A percentile compares a stretch with the other conserved stretches of the same genome.
Conservation (phyloP, 2,797 vertebrate species). For the Tolypeutes matacus region DNA sequence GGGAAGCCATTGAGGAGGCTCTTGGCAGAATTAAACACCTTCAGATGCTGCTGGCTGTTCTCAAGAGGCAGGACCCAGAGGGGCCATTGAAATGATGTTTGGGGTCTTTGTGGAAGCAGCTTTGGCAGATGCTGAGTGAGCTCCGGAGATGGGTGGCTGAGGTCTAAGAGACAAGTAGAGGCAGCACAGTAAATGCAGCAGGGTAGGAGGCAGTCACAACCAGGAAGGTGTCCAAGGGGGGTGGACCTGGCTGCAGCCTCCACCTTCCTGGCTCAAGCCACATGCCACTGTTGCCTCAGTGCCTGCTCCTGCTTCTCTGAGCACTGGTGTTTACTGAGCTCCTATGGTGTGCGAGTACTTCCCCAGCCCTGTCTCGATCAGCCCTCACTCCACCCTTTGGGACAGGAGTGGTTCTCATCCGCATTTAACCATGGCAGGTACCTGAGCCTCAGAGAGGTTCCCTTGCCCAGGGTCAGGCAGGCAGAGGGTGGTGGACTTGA, state of each 20-base stretch:
- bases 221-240: background rate
- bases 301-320: background rate
- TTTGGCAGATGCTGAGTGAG: background rate
- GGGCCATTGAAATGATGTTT: background rate
- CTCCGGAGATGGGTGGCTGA: background rate
- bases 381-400: background rate
- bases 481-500: background rate
- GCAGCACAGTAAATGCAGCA: background rate
- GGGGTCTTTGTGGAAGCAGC: background rate
- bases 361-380: rapidly evolving
- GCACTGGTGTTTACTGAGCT: background rate
- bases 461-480: background rate
- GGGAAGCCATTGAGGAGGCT: background rate
- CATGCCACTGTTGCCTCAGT: background rate
- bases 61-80: background rate
- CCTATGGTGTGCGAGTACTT: background rate
- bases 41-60: background rate
- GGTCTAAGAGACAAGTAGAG: no score
- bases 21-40: background rate
- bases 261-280: rapidly evolving
- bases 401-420: background rate
- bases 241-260: background rate
- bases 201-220: background rate
- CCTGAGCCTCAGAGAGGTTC: background rate
- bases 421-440: rapidly evolving